Conservation (phyloP, 1,140 invertebrate genomes). For the Scaptomyza montana region DNA sequence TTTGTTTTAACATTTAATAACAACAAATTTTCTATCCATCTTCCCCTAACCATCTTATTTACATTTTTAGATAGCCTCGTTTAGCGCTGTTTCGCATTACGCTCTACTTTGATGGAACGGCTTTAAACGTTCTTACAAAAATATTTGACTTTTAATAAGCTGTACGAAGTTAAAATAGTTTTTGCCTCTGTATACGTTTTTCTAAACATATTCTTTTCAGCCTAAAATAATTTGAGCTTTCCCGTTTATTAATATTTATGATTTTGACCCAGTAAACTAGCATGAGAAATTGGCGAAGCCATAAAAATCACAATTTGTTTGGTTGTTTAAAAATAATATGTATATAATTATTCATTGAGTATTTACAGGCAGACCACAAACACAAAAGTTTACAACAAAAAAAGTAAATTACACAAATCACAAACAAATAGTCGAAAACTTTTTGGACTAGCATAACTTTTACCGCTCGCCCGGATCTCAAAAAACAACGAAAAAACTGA, state of each 20-base stretch:
- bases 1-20: too few relatives aligned
- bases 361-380: background rate
- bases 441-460: too few relatives aligned
- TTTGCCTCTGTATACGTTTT: background rate
- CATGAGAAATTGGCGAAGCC: background rate
- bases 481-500: constrained; percentile 23
- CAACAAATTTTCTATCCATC: too few relatives aligned
- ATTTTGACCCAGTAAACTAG: constrained; percentile 1
- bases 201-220: background rate
- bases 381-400: constrained; percentile 15
- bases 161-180: too few relatives aligned
- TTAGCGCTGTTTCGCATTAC: too few relatives aligned
- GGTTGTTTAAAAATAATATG: background rate
- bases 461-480: constrained; percentile 29
- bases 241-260: background rate
- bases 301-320: background rate
- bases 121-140: too few relatives aligned
- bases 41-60: too few relatives aligned
- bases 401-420: too few relatives aligned
- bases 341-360: constrained; percentile 27
- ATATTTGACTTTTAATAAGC: too few relatives aligned
- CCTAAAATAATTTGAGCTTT: background rate
- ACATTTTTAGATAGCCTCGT: too few relatives aligned
- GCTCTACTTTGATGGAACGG: too few relatives aligned
- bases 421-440: constrained; percentile 29